phyloP scores from a whole-genome alignment of 2,113 vertebrate species.

The Loxodonta africana region DNA sequence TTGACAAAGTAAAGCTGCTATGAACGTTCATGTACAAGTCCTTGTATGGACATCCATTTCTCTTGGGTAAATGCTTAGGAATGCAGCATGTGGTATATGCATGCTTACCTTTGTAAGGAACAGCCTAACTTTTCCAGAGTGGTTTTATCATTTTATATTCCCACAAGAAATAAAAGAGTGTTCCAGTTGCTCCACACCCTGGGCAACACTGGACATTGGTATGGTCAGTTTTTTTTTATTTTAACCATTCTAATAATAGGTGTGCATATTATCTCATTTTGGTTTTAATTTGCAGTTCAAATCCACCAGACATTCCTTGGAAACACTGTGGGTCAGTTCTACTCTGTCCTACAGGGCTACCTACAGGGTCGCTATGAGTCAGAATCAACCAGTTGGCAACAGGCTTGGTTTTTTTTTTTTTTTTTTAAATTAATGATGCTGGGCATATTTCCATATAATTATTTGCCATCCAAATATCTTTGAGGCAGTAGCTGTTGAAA shows the following conservation, averaged over 20 bases:
- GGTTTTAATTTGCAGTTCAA: too few species aligned
- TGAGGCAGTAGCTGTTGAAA: background rate
- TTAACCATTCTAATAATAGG: background rate
- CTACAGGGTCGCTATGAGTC: background rate
- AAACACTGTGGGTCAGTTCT: background rate
- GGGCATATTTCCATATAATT: too few species aligned
- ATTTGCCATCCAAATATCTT: too few species aligned
- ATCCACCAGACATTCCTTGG: too few species aligned
- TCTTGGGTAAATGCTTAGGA: background rate
- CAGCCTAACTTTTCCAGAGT: background rate
- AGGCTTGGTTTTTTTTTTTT: too few species aligned
- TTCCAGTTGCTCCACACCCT: background rate
- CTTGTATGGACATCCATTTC: background rate
- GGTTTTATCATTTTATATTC: background rate
- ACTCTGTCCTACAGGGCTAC: background rate
- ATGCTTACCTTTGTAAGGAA: background rate
- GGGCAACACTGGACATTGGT: background rate
- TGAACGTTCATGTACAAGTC: background rate
- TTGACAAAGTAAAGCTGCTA: background rate
- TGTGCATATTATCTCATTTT: too few species aligned
- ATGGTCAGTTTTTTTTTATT: background rate
- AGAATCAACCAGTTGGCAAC: background rate
- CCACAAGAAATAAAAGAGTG: background rate
- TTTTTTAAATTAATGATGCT: too few species aligned
- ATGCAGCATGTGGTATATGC: background rate